Conservation (phyloP, 2,797 vertebrate genomes). For the Microtus agrestis region DNA sequence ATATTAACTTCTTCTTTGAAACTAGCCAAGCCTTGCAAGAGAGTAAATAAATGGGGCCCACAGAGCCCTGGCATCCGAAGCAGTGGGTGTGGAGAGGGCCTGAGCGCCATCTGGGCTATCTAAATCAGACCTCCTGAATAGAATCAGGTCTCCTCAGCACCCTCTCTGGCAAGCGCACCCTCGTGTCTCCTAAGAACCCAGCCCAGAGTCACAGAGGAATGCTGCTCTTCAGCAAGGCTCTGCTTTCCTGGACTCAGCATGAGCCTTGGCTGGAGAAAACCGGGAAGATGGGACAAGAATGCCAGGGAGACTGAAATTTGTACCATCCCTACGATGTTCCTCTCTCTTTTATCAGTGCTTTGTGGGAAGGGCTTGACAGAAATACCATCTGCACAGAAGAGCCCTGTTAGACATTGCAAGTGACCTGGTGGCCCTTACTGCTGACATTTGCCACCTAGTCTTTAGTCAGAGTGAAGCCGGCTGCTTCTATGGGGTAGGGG, state of each 20-base stretch:
- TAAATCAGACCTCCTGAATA: not conserved
- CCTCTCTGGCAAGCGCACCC: not conserved
- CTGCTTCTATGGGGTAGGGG: not conserved
- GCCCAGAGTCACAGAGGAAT: not conserved
- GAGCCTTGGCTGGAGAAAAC: not conserved
- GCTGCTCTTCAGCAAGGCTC: not conserved
- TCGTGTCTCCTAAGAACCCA: not conserved
- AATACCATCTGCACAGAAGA: not conserved
- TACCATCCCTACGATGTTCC: not conserved
- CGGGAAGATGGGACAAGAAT: not conserved
- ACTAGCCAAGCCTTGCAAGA: constrained; percentile 20
- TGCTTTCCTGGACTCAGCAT: not conserved
- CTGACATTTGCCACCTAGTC: not conserved
- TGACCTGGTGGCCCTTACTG: not conserved
- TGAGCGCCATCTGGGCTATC: not conserved
- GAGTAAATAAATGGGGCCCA: constrained; percentile 63
- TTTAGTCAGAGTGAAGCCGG: not conserved
- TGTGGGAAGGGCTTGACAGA: not conserved
- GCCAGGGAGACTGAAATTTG: not conserved
- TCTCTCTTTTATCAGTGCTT: not conserved
- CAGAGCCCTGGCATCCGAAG: constrained; percentile 38
- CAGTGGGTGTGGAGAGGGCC: not conserved
- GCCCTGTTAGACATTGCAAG: not conserved
- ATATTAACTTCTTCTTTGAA: constrained; percentile 71
- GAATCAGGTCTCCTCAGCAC: not conserved